Base-by-base conservation (phyloP, 2,797 vertebrate genomes). In the Pyrrhura leucotis region DNA sequence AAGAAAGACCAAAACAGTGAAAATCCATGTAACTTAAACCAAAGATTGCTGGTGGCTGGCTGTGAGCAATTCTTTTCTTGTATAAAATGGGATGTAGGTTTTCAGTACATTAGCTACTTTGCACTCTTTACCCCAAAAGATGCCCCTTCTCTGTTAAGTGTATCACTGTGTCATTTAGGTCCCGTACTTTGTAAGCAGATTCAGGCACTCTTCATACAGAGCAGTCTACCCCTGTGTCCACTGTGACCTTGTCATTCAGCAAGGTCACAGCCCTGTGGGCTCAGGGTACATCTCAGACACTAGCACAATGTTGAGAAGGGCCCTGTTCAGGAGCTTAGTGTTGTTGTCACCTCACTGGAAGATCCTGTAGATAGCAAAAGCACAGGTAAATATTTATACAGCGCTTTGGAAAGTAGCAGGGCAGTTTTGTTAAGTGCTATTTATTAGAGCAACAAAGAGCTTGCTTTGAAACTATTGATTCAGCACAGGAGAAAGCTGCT, bases 1-100 rank as follows among this genome's bases (percentile, higher is more conserved):
- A 82, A 91, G 62, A 85, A 93, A 77, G 61, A 85, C 71, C 83
- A 37, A 83, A 91, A 85, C 77, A 80, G 29, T 79, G 78, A 63
- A 89, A 93, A 87, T 82, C 35, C 39, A 25, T 47, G 3, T 40
- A 88, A 78, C n/a, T 91, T 53, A 71, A 91, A 83, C 37, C 48
- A 61, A 74, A 79, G 78, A 79, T 90, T 85, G 33, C 35, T 91
- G 23, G 62, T 83, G 50, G 29, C 79, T 93, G 68, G 23, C 75
- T 78, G 29, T 40, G 47, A 93, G 42, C 50, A 88, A 12, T 50
- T 15, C 8, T 80, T 71, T 67, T 56, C 61, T 33, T 61, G 16
- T 47, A 72, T 56, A 51, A 88, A 84, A 76, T 20, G 22, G 25
- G 59, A 59, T 23, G 11, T 25, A 14, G 54, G 14, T 73, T 93